Evolutionary conservation across 2,113 vertebrate genomes (phyloP), one percentile per base, ranked within the genome.

Genomic region (Microcebus jonahi): DNA sequence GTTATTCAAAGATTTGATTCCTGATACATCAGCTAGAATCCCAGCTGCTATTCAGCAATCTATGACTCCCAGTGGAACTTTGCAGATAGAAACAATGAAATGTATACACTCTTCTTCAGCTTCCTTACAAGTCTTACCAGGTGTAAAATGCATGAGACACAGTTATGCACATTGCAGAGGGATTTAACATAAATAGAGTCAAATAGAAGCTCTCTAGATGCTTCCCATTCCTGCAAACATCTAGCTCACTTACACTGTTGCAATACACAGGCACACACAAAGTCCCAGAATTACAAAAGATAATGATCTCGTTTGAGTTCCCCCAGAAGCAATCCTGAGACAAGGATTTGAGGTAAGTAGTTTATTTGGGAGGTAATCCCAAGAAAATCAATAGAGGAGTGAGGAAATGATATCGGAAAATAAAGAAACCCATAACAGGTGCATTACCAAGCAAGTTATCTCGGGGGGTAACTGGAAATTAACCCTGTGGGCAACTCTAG

Each of bases 311-410:
- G 14, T 77, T 50, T 86, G 45, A 27, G 48, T 45, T 82, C 59
- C 29, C 31, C 61, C n/a, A 84, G 67, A 79, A 95, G 48, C 18
- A 82, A 93, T 27, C n/a, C 63, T 42, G 29, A 90, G 75, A 55
- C 34, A 18, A 59, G 36, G 17, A 96, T 80, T 14, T 59, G 36
- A 92, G 50, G 21, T 34, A 88, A n/a, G 71, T 25, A 13, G 31
- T 65, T 80, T 42, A 17, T 48, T 27, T 48, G 53, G 82, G 50
- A 81, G 14, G 6, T 8, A 10, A 82, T 8, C 48, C 45, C 36
- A 48, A 20, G 6, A 67, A 87, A 83, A 29, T n/a, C 53, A 65
- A 31, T 5, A 3, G 13, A n/a, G 48, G 14, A 39, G 0, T 18
- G 76, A 88, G 29, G 29, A 53, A 71, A 39, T 6, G 6, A 85